Conservation (phyloP, 2,113 vertebrate genomes). For the Chloropsis hardwickii region DNA sequence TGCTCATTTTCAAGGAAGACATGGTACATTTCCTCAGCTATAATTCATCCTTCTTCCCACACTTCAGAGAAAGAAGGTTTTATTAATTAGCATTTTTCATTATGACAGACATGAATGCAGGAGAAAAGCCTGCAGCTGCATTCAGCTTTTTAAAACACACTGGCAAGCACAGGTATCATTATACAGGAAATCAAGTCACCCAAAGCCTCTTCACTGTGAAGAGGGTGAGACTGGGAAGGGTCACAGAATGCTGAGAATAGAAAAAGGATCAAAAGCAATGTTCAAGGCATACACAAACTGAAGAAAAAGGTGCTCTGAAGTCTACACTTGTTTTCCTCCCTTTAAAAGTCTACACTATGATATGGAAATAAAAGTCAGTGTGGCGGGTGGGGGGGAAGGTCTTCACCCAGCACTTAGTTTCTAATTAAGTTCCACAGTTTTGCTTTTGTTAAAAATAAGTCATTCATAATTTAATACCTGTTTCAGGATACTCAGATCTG, state of each 20-base stretch:
- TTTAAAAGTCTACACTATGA: not conserved
- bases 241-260: not conserved
- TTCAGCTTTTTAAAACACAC: not conserved
- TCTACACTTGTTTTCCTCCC: not conserved
- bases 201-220: not conserved
- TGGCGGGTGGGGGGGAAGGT: not conserved
- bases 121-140: not conserved
- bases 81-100: constrained; percentile 10
- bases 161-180: not conserved
- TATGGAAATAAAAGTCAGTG: not conserved
- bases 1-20: not conserved
- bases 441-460: constrained; percentile 7
- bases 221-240: not conserved
- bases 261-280: constrained; percentile 31
- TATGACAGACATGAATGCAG: not conserved
- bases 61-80: constrained; percentile 11
- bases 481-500: constrained; percentile 24
- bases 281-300: constrained; percentile 15
- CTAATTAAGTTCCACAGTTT: not conserved
- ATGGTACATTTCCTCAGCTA: not conserved
- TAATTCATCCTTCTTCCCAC: constrained; percentile 16
- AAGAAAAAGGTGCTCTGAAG: not conserved
- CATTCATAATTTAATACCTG: not conserved
- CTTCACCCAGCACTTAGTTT: not conserved
- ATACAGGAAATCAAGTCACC: not conserved